A percentile compares a stretch with the other conserved stretches of the same genome.
Evolutionary conservation across 2,113 vertebrate species (phyloP).

Genomic region (Kobus ellipsiprymnus): DNA sequence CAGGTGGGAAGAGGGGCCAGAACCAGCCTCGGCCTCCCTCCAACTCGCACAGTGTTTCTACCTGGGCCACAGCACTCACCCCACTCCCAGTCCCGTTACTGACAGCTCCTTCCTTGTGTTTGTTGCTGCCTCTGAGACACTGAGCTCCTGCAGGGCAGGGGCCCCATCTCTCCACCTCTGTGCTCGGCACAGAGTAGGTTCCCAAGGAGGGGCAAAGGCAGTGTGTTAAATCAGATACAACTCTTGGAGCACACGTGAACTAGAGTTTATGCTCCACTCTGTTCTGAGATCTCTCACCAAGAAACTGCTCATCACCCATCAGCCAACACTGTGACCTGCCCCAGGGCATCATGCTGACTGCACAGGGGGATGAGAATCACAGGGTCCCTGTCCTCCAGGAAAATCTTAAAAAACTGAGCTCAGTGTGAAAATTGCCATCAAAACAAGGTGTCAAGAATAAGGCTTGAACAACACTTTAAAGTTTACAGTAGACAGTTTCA

Average conservation of each 20-base stretch:
- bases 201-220: not conserved
- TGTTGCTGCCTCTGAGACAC: not conserved
- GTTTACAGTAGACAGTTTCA: not conserved
- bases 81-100: rapidly evolving
- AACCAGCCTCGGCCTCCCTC: not conserved
- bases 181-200: not conserved
- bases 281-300: not conserved
- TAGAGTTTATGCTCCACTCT: not conserved
- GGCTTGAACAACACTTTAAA: not conserved
- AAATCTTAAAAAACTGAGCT: not conserved
- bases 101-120: not conserved
- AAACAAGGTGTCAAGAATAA: not conserved
- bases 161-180: not conserved
- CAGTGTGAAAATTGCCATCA: not conserved
- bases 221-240: not conserved
- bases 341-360: not conserved
- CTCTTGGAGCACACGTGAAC: not conserved
- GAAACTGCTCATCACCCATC: not conserved
- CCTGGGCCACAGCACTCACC: too few species aligned
- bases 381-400: not conserved
- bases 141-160: not conserved
- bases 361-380: not conserved
- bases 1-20: not conserved
- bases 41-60: not conserved
- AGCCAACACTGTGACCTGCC: not conserved